Conservation (phyloP, 2,113 vertebrate genomes). For the Notiomystis cincta region DNA sequence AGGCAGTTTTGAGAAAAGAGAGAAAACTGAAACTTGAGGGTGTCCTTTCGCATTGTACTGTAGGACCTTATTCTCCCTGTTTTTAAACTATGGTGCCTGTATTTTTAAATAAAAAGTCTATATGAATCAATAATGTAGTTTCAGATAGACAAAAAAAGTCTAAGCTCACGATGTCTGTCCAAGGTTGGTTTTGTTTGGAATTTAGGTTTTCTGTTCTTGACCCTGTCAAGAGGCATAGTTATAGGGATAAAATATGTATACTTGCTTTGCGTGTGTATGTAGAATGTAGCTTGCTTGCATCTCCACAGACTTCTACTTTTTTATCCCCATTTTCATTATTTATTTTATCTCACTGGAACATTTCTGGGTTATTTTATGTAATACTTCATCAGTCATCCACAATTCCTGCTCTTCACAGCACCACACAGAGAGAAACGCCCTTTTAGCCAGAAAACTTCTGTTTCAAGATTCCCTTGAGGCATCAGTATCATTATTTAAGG, state of each 20-base stretch:
- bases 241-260: neutral
- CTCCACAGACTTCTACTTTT: neutral
- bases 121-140: neutral
- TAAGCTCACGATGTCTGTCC: fast-evolving
- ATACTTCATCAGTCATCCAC: neutral
- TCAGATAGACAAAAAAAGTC: neutral
- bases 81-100: neutral
- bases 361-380: neutral
- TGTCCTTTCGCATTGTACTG: neutral
- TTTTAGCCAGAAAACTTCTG: neutral
- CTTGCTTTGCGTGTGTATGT: fast-evolving
- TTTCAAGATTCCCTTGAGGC: neutral
- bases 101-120: neutral
- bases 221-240: neutral
- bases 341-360: neutral
- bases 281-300: neutral
- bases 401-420: neutral
- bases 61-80: neutral
- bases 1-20: neutral
- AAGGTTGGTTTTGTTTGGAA: neutral
- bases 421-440: neutral
- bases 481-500: neutral
- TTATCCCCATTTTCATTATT: fast-evolving
- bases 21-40: neutral
- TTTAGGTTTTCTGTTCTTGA: neutral